Conservation (phyloP, 2,113 vertebrate species). For the Eupsittula cactorum region DNA sequence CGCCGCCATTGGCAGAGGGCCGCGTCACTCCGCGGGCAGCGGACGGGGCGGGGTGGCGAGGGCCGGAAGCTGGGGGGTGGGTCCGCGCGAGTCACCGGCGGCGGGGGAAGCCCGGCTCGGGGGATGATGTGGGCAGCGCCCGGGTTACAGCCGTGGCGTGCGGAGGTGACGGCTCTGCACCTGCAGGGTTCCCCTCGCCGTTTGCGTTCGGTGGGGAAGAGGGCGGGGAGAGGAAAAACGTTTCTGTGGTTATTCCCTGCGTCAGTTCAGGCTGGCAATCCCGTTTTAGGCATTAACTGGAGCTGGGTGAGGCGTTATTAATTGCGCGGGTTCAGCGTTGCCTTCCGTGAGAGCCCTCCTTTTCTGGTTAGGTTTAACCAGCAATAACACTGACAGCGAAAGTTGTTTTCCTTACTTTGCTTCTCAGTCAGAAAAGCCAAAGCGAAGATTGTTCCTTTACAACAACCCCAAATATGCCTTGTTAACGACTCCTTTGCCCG, state of each 20-base stretch:
- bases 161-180: too few relatives aligned
- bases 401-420: neutral
- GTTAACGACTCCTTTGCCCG: accelerated
- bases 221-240: accelerated
- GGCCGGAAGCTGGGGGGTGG: neutral
- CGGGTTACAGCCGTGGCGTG: accelerated
- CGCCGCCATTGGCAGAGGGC: neutral
- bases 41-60: neutral
- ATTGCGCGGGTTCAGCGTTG: too few relatives aligned
- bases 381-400: accelerated
- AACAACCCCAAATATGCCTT: accelerated
- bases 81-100: accelerated
- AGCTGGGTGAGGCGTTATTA: neutral
- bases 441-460: accelerated
- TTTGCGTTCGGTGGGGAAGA: accelerated
- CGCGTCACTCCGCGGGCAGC: neutral
- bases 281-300: neutral
- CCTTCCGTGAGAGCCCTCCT: accelerated
- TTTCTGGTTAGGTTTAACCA: neutral
- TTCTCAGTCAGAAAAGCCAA: neutral
- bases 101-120: accelerated
- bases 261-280: neutral
- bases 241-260: accelerated
- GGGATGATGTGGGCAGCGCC: accelerated
- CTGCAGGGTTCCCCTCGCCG: too few relatives aligned